Evolutionary conservation across 2,113 vertebrate species (phyloP), one percentile per base, ranked within the genome.

Genomic region (Mormoops blainvillei): DNA sequence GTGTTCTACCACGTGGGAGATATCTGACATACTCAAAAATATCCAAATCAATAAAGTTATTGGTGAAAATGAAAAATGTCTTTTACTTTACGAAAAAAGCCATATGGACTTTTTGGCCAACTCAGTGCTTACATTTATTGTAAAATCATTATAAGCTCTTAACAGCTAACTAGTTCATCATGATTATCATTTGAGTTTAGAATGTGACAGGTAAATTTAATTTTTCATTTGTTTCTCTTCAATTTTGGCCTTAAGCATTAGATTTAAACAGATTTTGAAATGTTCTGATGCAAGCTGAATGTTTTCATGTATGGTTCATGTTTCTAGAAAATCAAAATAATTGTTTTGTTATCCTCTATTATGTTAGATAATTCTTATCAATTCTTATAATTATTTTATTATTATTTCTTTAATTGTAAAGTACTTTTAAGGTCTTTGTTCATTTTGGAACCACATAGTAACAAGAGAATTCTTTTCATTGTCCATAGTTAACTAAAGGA

Each of bases 331-430:
- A 67, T 80, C 38, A 78, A 89, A 76, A n/a, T 45, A 85, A 18
- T 73, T 68, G 48, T 86, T 81, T 58, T 87, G 74, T 54, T 74
- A 86, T 82, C 14, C 11, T 41, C 22, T 12, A 19, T 83, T 91
- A 87, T 77, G 84, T 93, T 43, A 61, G 45, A 18, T 78, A 65
- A 31, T 83, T 90, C 18, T 76, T 70, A 73, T 12, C 33, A 22
- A 84, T 83, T 81, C 43, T 93, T 88, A 73, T 5, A 71, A 20
- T 94, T 28, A 78, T 74, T 74, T 94, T 28, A 78, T 74, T 74
- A 90, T 82, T 74, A 54, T 71, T 71, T 94, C 33, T 92, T 95
- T 91, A 92, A 89, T 73, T 73, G 28, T 43, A 43, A 67, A 90
- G 31, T 80, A 84, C 73, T 85, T 88, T 74, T 74, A 87, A 95